Evolutionary conservation across 2,888 invertebrate genomes (phyloP).

Genomic region (Latrodectus elegans): DNA sequence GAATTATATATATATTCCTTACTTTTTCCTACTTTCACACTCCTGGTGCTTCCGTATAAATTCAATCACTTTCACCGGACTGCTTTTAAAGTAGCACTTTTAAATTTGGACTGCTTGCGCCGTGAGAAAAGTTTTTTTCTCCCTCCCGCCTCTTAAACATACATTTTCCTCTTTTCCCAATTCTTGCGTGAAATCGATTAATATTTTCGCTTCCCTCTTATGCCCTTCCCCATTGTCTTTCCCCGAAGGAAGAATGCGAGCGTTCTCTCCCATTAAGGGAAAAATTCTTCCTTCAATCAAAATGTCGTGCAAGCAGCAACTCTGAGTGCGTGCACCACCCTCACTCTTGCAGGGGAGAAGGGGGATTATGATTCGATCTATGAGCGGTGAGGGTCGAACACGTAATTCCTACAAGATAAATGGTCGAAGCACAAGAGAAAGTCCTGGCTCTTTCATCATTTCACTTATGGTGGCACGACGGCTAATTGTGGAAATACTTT

Average conservation of each 20-base stretch:
- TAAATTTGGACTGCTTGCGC: too few species aligned
- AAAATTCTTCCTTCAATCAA: not conserved
- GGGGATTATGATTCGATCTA: not conserved
- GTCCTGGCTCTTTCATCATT: not conserved
- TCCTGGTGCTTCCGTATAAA: not conserved
- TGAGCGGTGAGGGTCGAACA: not conserved
- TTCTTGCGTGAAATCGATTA: conserved; percentile 34
- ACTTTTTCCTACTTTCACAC: not conserved
- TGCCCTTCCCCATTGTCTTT: not conserved
- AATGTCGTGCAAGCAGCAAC: not conserved
- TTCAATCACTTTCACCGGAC: not conserved
- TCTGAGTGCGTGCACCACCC: not conserved
- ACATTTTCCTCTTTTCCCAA: not conserved
- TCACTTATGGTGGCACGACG: not conserved
- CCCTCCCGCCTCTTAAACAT: not conserved
- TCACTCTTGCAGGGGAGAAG: not conserved
- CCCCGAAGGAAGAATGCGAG: not conserved
- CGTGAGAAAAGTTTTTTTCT: not conserved
- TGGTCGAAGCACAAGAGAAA: not conserved
- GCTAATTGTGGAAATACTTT: not conserved
- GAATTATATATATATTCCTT: not conserved
- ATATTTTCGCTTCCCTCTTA: conserved; percentile 9
- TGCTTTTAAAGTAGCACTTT: not conserved
- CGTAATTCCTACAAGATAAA: not conserved
- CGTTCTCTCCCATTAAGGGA: not conserved